These are phyloP conservation scores for Epistrophe grossulariae DNA, from an alignment of 2,888 invertebrate species.

Conservation along the genomic window DNA sequence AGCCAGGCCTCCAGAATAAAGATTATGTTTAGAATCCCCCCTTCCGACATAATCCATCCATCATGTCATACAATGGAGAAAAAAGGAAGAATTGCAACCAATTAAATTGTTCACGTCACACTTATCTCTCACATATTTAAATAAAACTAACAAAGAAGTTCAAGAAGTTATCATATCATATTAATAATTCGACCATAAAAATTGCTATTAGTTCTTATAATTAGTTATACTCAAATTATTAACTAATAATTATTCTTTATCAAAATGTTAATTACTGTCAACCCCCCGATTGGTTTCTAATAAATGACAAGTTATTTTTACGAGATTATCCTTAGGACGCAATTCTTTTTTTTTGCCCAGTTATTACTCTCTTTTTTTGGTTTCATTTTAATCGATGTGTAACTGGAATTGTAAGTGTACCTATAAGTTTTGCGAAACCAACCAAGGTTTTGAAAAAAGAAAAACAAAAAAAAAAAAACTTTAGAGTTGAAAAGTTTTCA, in stretches of 20 bases:
- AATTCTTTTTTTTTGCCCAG: neutral
- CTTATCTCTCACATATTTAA: conserved; percentile 38
- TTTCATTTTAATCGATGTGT: neutral
- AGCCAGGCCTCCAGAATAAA: conserved; percentile 42
- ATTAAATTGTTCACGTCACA: conserved; percentile 11
- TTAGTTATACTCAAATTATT: neutral
- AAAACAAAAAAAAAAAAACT: neutral
- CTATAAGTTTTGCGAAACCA: neutral
- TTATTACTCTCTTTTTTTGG: neutral
- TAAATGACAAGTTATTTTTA: neutral
- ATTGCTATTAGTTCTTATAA: neutral
- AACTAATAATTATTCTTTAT: neutral
- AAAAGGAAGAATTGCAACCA: conserved; percentile 24
- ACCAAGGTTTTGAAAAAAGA: neutral
- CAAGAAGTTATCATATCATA: conserved; percentile 57
- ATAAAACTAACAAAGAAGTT: conserved; percentile 54
- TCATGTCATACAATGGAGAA: conserved; percentile 1
- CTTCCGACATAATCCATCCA: conserved; percentile 13
- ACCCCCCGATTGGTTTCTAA: neutral
- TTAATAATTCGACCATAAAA: neutral
- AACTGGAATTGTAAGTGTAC: neutral
- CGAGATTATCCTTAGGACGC: neutral
- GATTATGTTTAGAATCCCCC: conserved; percentile 15
- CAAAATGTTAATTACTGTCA: conserved; percentile 10
- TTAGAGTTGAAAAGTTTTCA: neutral